Percentiles rank a stretch among this genome's conserved stretches.
Evolutionary conservation across 2,113 vertebrate species (phyloP).

Genomic region (Pao palembangensis): DNA sequence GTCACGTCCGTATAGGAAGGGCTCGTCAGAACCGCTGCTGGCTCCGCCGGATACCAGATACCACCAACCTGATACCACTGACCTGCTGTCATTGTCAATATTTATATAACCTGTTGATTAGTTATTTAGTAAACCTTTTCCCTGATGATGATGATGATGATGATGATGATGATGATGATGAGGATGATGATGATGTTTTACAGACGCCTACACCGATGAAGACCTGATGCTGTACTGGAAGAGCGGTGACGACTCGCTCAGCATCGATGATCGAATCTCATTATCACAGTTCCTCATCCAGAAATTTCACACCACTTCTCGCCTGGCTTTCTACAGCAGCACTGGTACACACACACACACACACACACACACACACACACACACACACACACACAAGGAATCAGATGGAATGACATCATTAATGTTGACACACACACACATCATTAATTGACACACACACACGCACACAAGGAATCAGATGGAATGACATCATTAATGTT

Average conservation of each 20-base stretch:
- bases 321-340: constrained; percentile 97
- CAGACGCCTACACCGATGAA: constrained; percentile 97
- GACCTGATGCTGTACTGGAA: constrained; percentile 98
- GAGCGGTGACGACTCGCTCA: constrained; percentile 91
- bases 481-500: too few species aligned
- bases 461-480: background rate
- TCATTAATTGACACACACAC: constrained; percentile 7
- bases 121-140: too few species aligned
- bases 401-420: too few species aligned
- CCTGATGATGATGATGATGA: too few species aligned
- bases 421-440: too few species aligned
- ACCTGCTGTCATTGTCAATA: too few species aligned
- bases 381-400: background rate
- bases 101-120: too few species aligned
- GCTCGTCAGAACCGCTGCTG: too few species aligned
- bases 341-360: constrained; percentile 77
- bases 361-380: constrained; percentile 1
- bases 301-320: constrained; percentile 94
- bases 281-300: constrained; percentile 97
- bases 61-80: too few species aligned
- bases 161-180: too few species aligned
- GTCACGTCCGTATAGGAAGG: too few species aligned
- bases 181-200: constrained; percentile 10
- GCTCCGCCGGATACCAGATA: too few species aligned
- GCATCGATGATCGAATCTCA: constrained; percentile 93